These are phyloP conservation scores for Phymatocera aterrima DNA, from an alignment of 2,888 invertebrate species.

Conservation along the genomic window DNA sequence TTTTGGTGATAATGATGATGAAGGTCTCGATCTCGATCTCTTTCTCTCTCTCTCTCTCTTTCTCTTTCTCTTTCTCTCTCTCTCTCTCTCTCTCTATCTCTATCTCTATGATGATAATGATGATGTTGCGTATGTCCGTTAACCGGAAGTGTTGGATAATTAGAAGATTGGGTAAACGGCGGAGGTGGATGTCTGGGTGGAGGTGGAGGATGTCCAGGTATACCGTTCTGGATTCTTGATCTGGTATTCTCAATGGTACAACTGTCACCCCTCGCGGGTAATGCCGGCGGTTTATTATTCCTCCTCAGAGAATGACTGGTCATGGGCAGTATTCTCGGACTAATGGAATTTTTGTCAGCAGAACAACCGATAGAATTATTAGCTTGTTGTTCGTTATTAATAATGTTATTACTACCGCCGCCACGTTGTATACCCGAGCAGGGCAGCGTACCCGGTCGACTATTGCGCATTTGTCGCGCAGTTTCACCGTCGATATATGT, in stretches of 20 bases:
- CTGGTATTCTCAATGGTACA: constrained; percentile 52
- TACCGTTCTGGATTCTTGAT: constrained; percentile 51
- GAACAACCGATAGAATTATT: too few relatives aligned
- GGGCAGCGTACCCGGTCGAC: constrained; percentile 73
- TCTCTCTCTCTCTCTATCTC: constrained; percentile 51
- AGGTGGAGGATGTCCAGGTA: constrained; percentile 52
- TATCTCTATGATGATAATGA: constrained; percentile 67
- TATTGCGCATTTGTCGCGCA: constrained; percentile 76
- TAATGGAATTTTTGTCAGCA: constrained; percentile 15
- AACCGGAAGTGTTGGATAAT: constrained; percentile 70
- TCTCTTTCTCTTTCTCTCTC: constrained; percentile 45
- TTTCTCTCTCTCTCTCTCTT: constrained; percentile 48
- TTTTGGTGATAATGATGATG: constrained; percentile 36
- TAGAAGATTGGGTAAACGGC: constrained; percentile 59
- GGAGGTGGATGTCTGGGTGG: constrained; percentile 55
- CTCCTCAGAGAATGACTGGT: constrained; percentile 62
- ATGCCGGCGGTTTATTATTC: constrained; percentile 53
- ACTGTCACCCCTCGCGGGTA: constrained; percentile 64
- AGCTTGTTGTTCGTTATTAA: too few relatives aligned
- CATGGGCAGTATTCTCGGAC: constrained; percentile 56
- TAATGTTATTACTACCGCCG: not conserved
- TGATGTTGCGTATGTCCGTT: constrained; percentile 67
- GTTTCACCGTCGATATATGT: constrained; percentile 85
- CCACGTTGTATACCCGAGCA: constrained; percentile 50
- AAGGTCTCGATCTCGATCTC: not conserved